Evolutionary conservation across 2,888 invertebrate species (phyloP).

Genomic region (Xestia sexstrigata): DNA sequence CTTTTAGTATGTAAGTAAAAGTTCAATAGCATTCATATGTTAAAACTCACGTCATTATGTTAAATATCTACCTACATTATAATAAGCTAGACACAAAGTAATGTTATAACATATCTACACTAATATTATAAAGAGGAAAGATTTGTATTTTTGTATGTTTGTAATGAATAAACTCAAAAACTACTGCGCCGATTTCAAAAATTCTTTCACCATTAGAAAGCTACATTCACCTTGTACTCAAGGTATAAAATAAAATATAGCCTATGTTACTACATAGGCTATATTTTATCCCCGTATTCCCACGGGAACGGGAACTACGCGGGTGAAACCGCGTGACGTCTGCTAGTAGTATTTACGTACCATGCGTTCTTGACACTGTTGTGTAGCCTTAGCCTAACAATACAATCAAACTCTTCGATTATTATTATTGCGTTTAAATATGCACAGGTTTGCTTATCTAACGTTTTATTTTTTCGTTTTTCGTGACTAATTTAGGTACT

Average conservation of each 20-base stretch:
- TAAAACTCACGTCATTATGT: slow-evolving; percentile 19
- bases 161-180: too few relatives aligned
- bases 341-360: not conserved
- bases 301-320: too few relatives aligned
- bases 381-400: slow-evolving; percentile 73
- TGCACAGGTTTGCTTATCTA: slow-evolving; percentile 59
- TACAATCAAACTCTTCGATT: slow-evolving; percentile 68
- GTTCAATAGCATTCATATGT: slow-evolving; percentile 39
- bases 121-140: too few relatives aligned
- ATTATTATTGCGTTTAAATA: slow-evolving; percentile 73
- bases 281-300: too few relatives aligned
- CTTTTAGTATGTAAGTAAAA: slow-evolving; percentile 32
- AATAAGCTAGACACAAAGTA: slow-evolving; percentile 31
- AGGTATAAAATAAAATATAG: too few relatives aligned
- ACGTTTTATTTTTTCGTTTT: slow-evolving; percentile 51
- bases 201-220: too few relatives aligned
- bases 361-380: slow-evolving; percentile 73
- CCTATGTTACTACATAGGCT: too few relatives aligned
- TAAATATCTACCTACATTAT: slow-evolving; percentile 3
- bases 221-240: too few relatives aligned
- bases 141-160: too few relatives aligned
- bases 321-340: too few relatives aligned
- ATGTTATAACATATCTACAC: slow-evolving; percentile 51
- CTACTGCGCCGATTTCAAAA: too few relatives aligned
- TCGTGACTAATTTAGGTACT: slow-evolving; percentile 61